Conservation (phyloP, 2,797 vertebrate genomes). For the Poeciliopsis paucimaculata region DNA sequence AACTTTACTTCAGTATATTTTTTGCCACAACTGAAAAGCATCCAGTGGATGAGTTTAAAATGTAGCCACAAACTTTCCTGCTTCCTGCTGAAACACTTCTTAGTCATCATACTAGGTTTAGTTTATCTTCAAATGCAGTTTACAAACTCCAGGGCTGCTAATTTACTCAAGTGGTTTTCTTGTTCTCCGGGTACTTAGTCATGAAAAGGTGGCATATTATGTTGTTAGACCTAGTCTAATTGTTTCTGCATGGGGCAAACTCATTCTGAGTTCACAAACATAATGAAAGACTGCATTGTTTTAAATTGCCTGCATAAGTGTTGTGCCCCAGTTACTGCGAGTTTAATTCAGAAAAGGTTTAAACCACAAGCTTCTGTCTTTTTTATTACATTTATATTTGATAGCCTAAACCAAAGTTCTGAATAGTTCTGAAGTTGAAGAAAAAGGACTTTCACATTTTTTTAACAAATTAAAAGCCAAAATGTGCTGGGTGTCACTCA, state of each 20-base stretch:
- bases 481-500: background rate
- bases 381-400: background rate
- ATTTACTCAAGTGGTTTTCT: background rate
- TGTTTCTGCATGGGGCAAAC: constrained; percentile 1
- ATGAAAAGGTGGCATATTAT: constrained; percentile 1
- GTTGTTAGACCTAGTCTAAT: background rate
- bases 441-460: background rate
- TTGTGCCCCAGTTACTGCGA: background rate
- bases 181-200: background rate
- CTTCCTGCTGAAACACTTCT: background rate
- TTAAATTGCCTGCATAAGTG: background rate
- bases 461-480: background rate
- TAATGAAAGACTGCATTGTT: background rate
- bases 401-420: background rate
- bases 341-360: background rate
- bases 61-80: background rate
- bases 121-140: background rate
- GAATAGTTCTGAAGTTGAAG: background rate
- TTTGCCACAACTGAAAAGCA: background rate
- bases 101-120: background rate
- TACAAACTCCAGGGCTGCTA: background rate
- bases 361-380: background rate
- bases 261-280: constrained; percentile 3
- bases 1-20: background rate
- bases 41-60: background rate